Base-by-base conservation (phyloP, 2,888 invertebrate species). In the Mycalesis mineus region DNA sequence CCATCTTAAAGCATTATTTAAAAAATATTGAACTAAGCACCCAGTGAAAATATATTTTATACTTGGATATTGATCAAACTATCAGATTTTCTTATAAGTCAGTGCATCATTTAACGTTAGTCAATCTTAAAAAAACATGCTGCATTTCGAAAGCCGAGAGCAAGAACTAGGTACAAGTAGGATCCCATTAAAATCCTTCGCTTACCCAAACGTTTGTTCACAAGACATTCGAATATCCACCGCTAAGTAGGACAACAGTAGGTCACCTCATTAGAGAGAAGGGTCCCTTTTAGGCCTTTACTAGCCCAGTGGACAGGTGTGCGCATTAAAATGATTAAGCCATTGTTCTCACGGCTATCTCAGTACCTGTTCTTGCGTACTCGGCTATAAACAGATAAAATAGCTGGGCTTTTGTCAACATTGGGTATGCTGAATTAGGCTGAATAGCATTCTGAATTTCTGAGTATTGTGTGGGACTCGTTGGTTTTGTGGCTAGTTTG, bases 241-340 rank as follows among this genome's bases (percentile, higher is more conserved):
- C 17, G 8, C 8, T 28, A 22, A 49, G 37, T 39, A 14, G 22
- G 28, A 4, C 49, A 8, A 7, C 40, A 29, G 29, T 51, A 51
- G 29, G 40, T 51, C 40, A 31, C 15, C 51, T 51, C 52, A 42
- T 52, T 52, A 52, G 52, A 42, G 52, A 41, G 52, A 41, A 51
- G n/a, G 42, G 52, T 33, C 40, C 51, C 37, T 31, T 52, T 52
- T 42, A 22, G 42, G 41, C 22, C 13, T 11, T 36, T 15, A 7
- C 51, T 17, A 33, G 52, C 42, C 33, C 7, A 31, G 33, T 36
- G 11, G 52, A 52, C 52, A 52, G 52, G 52, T 52, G 52, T 33
- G 52, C 52, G 41, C n/a, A 55, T 51, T 58, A 58, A 58, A 54
- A 51, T 55, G 58, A 61, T 61, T 51, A 61, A 58, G 60, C 47